Percentiles rank a stretch among this genome's conserved stretches.
phyloP scores from a whole-genome alignment of 2,113 vertebrate genomes.

The Phylloscopus trochilus region DNA sequence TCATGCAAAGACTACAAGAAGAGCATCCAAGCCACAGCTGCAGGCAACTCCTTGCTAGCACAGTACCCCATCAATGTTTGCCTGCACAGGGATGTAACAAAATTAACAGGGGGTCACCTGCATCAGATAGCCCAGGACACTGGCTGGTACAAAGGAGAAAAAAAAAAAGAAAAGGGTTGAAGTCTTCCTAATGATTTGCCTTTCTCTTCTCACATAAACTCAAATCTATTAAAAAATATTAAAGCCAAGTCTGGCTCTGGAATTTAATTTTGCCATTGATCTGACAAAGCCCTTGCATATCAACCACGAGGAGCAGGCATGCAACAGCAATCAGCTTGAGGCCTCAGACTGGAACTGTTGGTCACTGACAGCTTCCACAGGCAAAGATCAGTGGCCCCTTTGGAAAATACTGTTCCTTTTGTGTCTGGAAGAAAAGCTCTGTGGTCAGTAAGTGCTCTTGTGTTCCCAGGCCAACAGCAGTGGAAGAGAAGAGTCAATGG shows the following conservation, averaged over 20 bases:
- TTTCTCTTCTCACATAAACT: neutral
- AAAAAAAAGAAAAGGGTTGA: neutral
- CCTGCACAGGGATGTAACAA: neutral
- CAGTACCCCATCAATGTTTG: neutral
- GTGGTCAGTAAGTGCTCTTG: neutral
- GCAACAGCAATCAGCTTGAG: neutral
- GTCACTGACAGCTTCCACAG: neutral
- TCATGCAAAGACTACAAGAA: neutral
- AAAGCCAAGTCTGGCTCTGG: neutral
- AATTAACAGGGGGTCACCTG: neutral
- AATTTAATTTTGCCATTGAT: neutral
- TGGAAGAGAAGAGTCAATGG: slow-evolving; percentile 18
- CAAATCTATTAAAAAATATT: neutral
- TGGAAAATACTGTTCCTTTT: neutral
- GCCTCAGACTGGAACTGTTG: neutral
- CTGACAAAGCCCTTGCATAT: neutral
- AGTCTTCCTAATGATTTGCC: neutral
- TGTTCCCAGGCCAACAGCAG: slow-evolving; percentile 15
- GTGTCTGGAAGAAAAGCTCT: neutral
- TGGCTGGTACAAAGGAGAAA: neutral
- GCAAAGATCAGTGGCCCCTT: neutral
- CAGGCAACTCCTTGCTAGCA: neutral
- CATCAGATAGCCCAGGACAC: neutral
- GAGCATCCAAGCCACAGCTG: neutral
- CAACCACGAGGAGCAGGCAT: neutral